A percentile compares a stretch with the other conserved stretches of the same genome.
phyloP scores from a whole-genome alignment of 1,140 invertebrate genomes.

The Drosophila ananassae region DNA sequence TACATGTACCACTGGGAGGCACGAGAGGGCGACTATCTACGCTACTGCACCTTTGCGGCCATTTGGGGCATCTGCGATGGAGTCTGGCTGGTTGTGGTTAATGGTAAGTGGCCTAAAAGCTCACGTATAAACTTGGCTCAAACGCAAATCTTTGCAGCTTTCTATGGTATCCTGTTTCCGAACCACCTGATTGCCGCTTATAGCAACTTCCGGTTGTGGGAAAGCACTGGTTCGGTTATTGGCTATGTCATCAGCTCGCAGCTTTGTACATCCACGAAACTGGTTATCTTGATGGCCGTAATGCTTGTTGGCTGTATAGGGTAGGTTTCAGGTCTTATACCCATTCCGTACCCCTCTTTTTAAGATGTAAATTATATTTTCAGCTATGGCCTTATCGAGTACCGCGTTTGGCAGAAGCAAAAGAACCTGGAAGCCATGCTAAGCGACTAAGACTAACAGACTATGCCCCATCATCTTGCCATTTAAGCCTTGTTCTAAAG shows the following conservation, averaged over 20 bases:
- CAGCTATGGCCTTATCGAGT: constrained; percentile 76
- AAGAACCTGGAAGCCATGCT: constrained; percentile 75
- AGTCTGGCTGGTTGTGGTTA: constrained; percentile 97
- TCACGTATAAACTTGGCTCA: not conserved
- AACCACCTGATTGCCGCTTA: constrained; percentile 95
- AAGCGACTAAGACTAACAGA: constrained; percentile 51
- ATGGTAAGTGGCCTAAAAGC: constrained; percentile 87
- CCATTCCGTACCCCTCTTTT: not conserved
- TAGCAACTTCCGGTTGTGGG: constrained; percentile 96
- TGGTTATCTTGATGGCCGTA: constrained; percentile 90
- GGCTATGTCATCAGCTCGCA: constrained; percentile 92
- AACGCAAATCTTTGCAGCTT: constrained; percentile 85
- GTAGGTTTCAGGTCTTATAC: constrained; percentile 84
- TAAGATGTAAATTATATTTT: not conserved
- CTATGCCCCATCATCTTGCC: constrained; percentile 24
- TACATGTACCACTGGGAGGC: constrained; percentile 91
- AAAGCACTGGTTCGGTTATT: constrained; percentile 94
- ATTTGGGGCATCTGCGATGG: constrained; percentile 96
- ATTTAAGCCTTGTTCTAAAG: constrained; percentile 1
- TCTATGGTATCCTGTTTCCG: constrained; percentile 95
- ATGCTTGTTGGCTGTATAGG: constrained; percentile 90
- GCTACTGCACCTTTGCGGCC: constrained; percentile 93
- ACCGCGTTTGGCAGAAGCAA: constrained; percentile 76
- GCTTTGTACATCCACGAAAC: constrained; percentile 90
- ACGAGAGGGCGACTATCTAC: constrained; percentile 87